Evolutionary conservation across 2,888 invertebrate species (phyloP), one percentile per base, ranked within the genome.

Genomic region (Archaeoteleia sp.): DNA sequence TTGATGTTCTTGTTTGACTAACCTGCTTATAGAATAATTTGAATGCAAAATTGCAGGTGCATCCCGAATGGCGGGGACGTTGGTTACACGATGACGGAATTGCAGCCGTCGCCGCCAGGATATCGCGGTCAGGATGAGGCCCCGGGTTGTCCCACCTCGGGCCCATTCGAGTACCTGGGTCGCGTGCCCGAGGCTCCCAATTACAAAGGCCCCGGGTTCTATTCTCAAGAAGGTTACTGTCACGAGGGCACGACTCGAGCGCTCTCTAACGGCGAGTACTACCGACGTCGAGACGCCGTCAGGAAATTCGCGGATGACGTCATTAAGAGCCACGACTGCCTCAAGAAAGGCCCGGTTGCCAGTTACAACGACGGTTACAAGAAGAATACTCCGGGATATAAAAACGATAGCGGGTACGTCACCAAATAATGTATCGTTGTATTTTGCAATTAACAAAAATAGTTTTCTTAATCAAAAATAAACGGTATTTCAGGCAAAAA

Each of bases 11-110:
- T n/a, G n/a, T n/a, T n/a, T n/a, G n/a, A n/a, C n/a, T n/a, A n/a
- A n/a, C n/a, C n/a, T n/a, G n/a, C n/a, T n/a, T n/a, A n/a, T n/a
- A n/a, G n/a, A n/a, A n/a, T n/a, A n/a, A n/a, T n/a, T n/a, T n/a
- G n/a, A n/a, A n/a, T n/a, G n/a, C n/a, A n/a, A n/a, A n/a, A n/a
- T 67, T 54, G 35, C 72, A 85, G 84, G 82, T 83, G 81, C 80
- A 80, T 82, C 78, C 82, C 85, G 82, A 78, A 85, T 85, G 85
- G 85, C 82, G 84, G 83, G 84, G 83, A 79, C 78, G 79, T 82
- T 67, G 80, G 81, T 79, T 78, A 81, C 82, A 83, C 82, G 83
- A 85, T 85, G 85, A 85, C 85, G 81, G 85, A 85, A 78, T 75
- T 85, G 78, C 83, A 85, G 73, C 83, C 85, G 81, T 84, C 84